Evolutionary conservation across 2,888 invertebrate genomes (phyloP), one percentile per base, ranked within the genome.

Genomic region (Neria commutata): DNA sequence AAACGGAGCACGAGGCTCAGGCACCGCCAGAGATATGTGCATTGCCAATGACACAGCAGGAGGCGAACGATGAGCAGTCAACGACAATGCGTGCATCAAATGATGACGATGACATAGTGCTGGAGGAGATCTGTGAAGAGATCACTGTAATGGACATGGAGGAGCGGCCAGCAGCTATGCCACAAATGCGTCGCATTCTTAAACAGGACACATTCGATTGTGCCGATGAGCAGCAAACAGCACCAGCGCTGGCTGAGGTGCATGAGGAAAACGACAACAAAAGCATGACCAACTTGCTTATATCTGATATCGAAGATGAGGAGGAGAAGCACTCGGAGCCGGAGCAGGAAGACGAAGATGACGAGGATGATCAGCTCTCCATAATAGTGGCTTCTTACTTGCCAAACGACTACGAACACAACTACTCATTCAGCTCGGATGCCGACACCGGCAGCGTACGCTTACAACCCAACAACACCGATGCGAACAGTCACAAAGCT

Each of bases 101-200:
- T 57, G 53, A 34, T 23, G 47, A 45, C 16, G 25, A 54, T 16
- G 63, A 64, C 16, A 60, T 62, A 23, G 66, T 67, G 34, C 58
- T 72, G 8, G 74, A 79, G 29, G 81, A 81, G 57, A 81, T 81
- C 24, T 77, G 78, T 63, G 81, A 81, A 52, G 79, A 81, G 65
- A 78, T 81, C 21, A 60, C 73, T 0, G 72, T 70, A 17, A 68
- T 73, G 62, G 72, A 74, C 26, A 68, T 72, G 63, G 67, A 69
- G 45, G 57, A 21, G 25, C 29, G 10, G 16, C 1, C 49, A 46
- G 21, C 8, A 57, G 17, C 55, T 57, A 21, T 61, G 61, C 37
- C 61, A 3, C 6, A 25, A 65, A 66, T 37, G 71, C 1, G 70
- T 14, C 58, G 59, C 25, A 69, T 74, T 14, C 49, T 63, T 0